Conservation (phyloP, 2,888 invertebrate genomes). For the Brachyopa scutellaris region DNA sequence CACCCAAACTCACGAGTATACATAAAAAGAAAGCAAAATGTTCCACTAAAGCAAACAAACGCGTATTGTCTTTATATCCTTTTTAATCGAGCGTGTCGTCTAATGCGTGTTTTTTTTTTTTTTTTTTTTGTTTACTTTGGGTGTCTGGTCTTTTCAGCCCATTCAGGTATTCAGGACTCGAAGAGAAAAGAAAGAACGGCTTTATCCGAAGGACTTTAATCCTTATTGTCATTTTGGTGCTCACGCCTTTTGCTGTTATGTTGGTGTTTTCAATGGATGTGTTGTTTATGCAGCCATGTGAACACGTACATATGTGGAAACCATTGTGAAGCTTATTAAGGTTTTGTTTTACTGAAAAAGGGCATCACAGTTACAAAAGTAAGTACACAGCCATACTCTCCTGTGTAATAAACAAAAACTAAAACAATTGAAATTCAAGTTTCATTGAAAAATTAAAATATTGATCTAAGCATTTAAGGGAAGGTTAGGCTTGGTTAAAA, state of each 20-base stretch:
- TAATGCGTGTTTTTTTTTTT: constrained; percentile 35
- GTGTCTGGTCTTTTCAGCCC: constrained; percentile 45
- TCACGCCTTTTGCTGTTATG: neutral
- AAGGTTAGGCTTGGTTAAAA: too few relatives aligned
- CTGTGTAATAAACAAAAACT: too few relatives aligned
- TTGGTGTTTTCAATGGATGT: constrained; percentile 19
- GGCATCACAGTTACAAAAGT: too few relatives aligned
- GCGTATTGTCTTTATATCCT: constrained; percentile 38
- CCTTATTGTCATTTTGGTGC: constrained; percentile 8
- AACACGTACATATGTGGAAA: constrained; percentile 47
- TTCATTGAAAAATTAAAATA: too few relatives aligned
- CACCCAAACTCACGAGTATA: too few relatives aligned
- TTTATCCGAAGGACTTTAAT: constrained; percentile 51
- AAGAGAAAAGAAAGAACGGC: constrained; percentile 27
- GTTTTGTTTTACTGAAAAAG: constrained; percentile 26
- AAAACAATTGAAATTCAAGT: too few relatives aligned
- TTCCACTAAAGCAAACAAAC: constrained; percentile 21
- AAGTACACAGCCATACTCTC: too few relatives aligned
- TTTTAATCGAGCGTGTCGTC: constrained; percentile 13
- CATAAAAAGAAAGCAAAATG: too few relatives aligned
- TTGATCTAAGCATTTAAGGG: too few relatives aligned
- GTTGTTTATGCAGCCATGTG: constrained; percentile 41
- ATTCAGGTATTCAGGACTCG: constrained; percentile 62
- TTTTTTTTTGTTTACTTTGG: neutral
- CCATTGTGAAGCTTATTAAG: constrained; percentile 49